Evolutionary conservation across 92 coral and sea anemone species (phyloP).

Genomic region (Siderastrea siderea): DNA sequence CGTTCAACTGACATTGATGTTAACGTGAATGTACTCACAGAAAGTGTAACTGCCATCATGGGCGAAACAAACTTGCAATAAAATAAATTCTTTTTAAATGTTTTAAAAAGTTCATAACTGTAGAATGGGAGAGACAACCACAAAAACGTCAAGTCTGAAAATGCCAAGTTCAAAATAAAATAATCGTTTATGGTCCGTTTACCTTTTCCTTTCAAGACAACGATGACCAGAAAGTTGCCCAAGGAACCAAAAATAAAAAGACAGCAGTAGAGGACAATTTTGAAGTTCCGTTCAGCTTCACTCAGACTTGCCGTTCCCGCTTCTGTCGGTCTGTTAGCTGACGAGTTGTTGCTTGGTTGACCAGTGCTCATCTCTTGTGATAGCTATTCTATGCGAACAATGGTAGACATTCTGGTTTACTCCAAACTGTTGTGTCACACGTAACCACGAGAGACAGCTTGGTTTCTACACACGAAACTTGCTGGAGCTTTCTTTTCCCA

Average conservation of each 20-base stretch:
- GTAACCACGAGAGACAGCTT: no score
- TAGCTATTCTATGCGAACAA: constrained; percentile 10
- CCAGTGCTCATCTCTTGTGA: constrained; percentile 4
- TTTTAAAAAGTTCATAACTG: constrained; percentile 76
- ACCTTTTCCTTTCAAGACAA: constrained; percentile 69
- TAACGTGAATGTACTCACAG: constrained; percentile 79
- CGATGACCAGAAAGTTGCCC: constrained; percentile 79
- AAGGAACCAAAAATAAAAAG: constrained; percentile 77
- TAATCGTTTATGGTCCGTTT: constrained; percentile 81
- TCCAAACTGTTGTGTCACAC: no score
- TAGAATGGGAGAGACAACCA: constrained; percentile 79
- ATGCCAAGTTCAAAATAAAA: constrained; percentile 81
- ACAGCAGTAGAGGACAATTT: constrained; percentile 70
- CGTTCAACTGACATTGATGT: constrained; percentile 85
- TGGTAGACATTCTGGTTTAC: constrained; percentile 16
- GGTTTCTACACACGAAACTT: no score
- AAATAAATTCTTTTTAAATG: constrained; percentile 64
- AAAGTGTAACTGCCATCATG: constrained; percentile 83
- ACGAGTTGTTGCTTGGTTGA: constrained; percentile 8
- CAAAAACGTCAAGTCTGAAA: constrained; percentile 79
- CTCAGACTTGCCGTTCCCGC: background rate
- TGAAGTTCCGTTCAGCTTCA: constrained; percentile 68
- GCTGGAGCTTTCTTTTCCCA: no score
- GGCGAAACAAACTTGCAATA: constrained; percentile 91
- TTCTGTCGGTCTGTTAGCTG: constrained; percentile 3